Evolutionary conservation across 1,140 invertebrate genomes (phyloP), one percentile per base, ranked within the genome.

Genomic region (Rhysida immarginata): DNA sequence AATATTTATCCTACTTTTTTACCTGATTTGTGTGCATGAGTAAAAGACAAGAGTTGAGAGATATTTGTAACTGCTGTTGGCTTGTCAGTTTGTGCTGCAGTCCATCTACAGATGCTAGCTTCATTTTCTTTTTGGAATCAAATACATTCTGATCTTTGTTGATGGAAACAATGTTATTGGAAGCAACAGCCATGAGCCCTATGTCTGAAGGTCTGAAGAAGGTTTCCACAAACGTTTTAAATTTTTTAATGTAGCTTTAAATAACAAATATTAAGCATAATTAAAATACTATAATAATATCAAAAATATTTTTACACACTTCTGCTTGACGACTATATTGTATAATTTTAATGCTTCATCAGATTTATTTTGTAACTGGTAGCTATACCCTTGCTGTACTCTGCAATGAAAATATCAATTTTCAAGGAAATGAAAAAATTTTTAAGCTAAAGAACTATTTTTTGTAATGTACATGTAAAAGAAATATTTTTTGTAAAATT

Each of bases 81-180:
- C 80, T 79, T 21, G 84, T 92, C 26, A 96, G 70, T 69, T 96
- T 96, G 60, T 84, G 79, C 58, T 93, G 84, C 11, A 94, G 72
- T 13, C 79, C 81, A 16, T 92, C 88, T 13, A 82, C 80, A 13
- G 84, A 82, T 1, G 91, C 89, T 42, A 79, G 80, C 68, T 94
- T 94, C 74, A 97, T 91, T 68, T 89, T 85, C 64, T 96, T 96
- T 67, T 93, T 92, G 0, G 91, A 95, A 69, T 97, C 92, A 71
- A 98, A 98, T 1, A 97, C 81, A 74, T 96, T 97, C 64, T 92
- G 87, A 68, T 95, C 92, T 68, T 73, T 73, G 67, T 96, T 96
- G 2, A 96, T 79, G 24, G 87, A 83, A 11, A 94, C 85, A 14
- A 91, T 75, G 73, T 98, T 98, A 68, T 96, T 96, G 62, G 85